Evolutionary conservation across 1,140 invertebrate species (phyloP), one percentile per base, ranked within the genome.

Genomic region (Agrilus planipennis): DNA sequence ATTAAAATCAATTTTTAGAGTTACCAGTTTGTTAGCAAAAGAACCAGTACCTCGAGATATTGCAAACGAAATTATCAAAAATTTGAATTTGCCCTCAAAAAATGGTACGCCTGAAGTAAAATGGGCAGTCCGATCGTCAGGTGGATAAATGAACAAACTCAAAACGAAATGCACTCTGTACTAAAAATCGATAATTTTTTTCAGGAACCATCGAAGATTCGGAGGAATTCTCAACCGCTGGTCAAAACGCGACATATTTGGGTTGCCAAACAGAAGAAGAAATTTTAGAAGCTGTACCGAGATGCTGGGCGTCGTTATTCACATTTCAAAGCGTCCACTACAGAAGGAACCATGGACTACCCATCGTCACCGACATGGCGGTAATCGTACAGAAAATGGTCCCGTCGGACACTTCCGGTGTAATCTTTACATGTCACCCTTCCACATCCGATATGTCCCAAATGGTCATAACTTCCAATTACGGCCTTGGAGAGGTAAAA

Each of bases 231-330:
- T 89, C 84, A 0, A 77, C 80, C 3, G 86, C 87, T n/a, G 87
- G 87, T 15, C 86, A 90, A 66, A 84, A 89, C 62, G 73, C 76
- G 28, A 88, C 83, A 0, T 72, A 78, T 44, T 62, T 90, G 1
- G 81, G 83, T 3, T 70, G 82, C 21, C 57, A 58, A 17, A 63
- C 55, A 6, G 53, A 63, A 20, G 60, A 63, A 4, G 23, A 12
- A 7, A 12, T 27, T 27, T 12, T 27, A 7, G 7, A 27, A 27
- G 23, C 23, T 7, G 23, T 27, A 12, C 7, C 23, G 23, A 27
- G 7, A 12, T 27, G 23, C 23, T 27, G 23, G 23, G 12, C 7
- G 7, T 27, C 23, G 23, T 9, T 27, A 9, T 27, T 27, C 12
- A 27, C 7, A 7, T 27, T 9, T 12, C 7, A 7, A 27, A 27